These are phyloP conservation scores for Polypterus bichir DNA, from an alignment of 2,113 vertebrate genomes.

Conservation along the genomic window DNA sequence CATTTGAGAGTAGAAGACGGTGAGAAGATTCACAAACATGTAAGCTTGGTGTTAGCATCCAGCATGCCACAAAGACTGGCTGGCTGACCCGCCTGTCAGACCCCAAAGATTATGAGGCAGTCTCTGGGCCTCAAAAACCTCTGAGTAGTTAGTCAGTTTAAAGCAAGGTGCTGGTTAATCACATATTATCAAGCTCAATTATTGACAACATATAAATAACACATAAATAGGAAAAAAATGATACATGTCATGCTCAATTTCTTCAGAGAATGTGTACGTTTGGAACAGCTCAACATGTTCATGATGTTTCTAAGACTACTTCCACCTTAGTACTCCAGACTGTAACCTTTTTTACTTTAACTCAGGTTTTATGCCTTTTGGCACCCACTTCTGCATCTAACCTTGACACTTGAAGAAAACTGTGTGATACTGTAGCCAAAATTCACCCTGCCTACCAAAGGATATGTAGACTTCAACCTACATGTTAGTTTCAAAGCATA, in stretches of 20 bases:
- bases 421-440: too few species aligned
- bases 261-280: background rate
- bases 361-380: too few species aligned
- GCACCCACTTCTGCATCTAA: too few species aligned
- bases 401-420: too few species aligned
- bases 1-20: slow-evolving; percentile 52
- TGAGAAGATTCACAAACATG: slow-evolving; percentile 72
- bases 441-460: too few species aligned
- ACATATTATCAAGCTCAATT: slow-evolving; percentile 43
- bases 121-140: background rate
- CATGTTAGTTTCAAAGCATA: too few species aligned
- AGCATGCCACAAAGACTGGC: slow-evolving; percentile 61
- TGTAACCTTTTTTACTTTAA: too few species aligned
- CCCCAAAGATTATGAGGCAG: too few species aligned
- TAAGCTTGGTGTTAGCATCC: slow-evolving; percentile 91
- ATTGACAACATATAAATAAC: background rate
- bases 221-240: slow-evolving; percentile 26
- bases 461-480: too few species aligned
- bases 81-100: background rate
- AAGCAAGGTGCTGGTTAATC: slow-evolving; percentile 95
- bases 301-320: too few species aligned
- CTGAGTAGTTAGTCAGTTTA: slow-evolving; percentile 88
- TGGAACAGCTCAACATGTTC: too few species aligned
- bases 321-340: too few species aligned
- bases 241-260: slow-evolving; percentile 72